These are phyloP conservation scores for Tetranychus truncatus DNA, from an alignment of 2,888 invertebrate species.

Conservation along the genomic window DNA sequence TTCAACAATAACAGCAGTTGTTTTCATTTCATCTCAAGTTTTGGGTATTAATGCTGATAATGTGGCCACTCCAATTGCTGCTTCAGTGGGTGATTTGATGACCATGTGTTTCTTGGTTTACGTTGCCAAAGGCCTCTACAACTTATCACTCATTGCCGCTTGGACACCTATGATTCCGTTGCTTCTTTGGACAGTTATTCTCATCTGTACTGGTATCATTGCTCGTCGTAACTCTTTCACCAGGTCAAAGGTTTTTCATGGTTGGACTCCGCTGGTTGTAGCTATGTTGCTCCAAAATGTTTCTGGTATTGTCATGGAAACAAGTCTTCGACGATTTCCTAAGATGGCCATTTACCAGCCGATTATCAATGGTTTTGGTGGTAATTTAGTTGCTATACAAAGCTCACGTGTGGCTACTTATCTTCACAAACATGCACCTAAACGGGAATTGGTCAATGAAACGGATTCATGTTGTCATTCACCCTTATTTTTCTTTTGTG, in stretches of 20 bases:
- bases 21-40: background rate
- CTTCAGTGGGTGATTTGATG: slow-evolving; percentile 10
- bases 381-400: slow-evolving; percentile 76
- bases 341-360: slow-evolving; percentile 21
- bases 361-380: slow-evolving; percentile 45
- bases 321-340: slow-evolving; percentile 6
- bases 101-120: slow-evolving; percentile 10
- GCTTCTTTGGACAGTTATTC: background rate
- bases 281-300: slow-evolving; percentile 15
- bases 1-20: background rate
- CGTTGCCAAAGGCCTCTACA: background rate
- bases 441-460: slow-evolving; percentile 33
- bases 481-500: slow-evolving; percentile 39
- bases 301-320: slow-evolving; percentile 17
- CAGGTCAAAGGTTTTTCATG: slow-evolving; percentile 2
- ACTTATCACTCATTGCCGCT: background rate
- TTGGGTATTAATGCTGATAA: slow-evolving; percentile 9
- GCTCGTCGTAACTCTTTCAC: slow-evolving; percentile 9
- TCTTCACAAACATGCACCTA: slow-evolving; percentile 19
- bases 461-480: background rate
- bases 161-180: slow-evolving; percentile 8
- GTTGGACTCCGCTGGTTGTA: slow-evolving; percentile 15
- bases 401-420: slow-evolving; percentile 63
- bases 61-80: slow-evolving; percentile 14
- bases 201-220: background rate